phyloP scores from a whole-genome alignment of 1,140 invertebrate species.

The Trialeurodes vaporariorum region DNA sequence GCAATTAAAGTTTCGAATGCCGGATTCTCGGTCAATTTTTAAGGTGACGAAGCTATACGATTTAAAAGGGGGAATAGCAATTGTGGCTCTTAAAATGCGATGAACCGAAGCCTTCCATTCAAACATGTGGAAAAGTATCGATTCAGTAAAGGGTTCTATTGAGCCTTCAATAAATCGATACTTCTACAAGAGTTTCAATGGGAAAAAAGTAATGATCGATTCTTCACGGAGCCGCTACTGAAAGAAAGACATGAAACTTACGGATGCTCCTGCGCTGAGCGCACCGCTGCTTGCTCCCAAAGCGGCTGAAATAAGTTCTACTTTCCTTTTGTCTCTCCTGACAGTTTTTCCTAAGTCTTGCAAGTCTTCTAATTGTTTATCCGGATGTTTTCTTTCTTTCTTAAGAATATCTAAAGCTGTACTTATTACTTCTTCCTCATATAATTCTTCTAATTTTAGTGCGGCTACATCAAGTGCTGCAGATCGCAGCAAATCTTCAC shows the following conservation, averaged over 20 bases:
- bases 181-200: no score
- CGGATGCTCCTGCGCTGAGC: neutral
- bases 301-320: neutral
- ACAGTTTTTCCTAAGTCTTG: neutral
- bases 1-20: no score
- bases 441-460: neutral
- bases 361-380: neutral
- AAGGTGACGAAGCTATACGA: no score
- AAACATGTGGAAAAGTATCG: no score
- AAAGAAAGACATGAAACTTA: neutral
- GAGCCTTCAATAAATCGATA: no score
- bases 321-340: neutral
- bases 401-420: neutral
- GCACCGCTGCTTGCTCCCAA: neutral
- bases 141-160: no score
- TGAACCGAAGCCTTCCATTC: no score
- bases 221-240: no score
- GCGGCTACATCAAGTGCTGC: neutral
- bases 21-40: no score
- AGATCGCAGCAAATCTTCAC: neutral
- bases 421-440: neutral
- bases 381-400: neutral
- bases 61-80: no score
- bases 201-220: no score
- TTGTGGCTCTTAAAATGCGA: no score